Base-by-base conservation (phyloP, 2,113 vertebrate genomes). In the Myiopsitta monachus region DNA sequence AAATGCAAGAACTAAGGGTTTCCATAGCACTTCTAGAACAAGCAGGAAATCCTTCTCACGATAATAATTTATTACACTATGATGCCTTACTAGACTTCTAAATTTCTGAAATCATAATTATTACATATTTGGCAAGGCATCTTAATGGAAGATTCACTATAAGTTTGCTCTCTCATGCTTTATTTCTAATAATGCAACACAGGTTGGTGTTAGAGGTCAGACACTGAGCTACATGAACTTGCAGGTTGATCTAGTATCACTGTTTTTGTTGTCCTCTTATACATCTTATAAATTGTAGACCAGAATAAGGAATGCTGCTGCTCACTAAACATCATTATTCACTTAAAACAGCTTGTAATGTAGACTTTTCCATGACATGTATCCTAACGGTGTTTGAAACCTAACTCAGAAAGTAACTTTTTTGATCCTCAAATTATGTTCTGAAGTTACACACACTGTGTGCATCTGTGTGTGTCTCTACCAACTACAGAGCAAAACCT, bases 21-120 rank as follows among this genome's bases (percentile, higher is more conserved):
- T 43, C 27, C 39, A 55, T 3, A 68, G 46, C 27, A 57, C 27
- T 83, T 77, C 38, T 62, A 70, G 30, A 88, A 87, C 4, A 88
- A 73, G 17, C n/a, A 92, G 28, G 15, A 88, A 90, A 95, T 66
- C 13, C 17, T 88, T 69, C 85, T 77, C 46, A 62, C 7, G n/a
- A 4, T 57, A 44, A 19, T 47, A 62, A 13, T 43, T 66, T 41
- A 14, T 61, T 62, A 52, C 10, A 36, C 3, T 9, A 82, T 24
- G 10, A 64, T 26, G 28, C 36, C 64, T 46, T n/a, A 41, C 15
- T 26, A 62, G 26, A 86, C n/a, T 80, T 63, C 5, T 1, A 69
- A 90, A 83, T 76, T 62, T 18, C 7, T 41, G 64, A 80, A 74
- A 77, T 49, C 18, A 62, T 46, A 75, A 66, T 11, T 27, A 3